A percentile compares a stretch with the other conserved stretches of the same genome.
These are phyloP conservation scores for Drosophila diplacantha DNA, from an alignment of 2,888 invertebrate species.

Conservation along the genomic window DNA sequence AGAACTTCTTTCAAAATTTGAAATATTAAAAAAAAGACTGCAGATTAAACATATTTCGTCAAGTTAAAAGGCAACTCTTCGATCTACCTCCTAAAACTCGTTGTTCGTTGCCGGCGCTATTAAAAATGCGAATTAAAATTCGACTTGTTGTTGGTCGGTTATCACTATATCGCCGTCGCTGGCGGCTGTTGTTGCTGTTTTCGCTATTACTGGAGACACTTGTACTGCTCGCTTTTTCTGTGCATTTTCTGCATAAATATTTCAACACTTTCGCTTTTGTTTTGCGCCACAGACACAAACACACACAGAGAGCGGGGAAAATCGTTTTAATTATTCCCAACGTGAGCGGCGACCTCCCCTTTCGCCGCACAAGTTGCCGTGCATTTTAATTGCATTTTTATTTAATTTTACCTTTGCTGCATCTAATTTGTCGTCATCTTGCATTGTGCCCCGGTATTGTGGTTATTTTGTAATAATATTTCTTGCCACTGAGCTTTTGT, in stretches of 20 bases:
- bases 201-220: slow-evolving; percentile 45
- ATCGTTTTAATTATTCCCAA: slow-evolving; percentile 66
- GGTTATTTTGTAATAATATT: slow-evolving; percentile 60
- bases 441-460: slow-evolving; percentile 38
- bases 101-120: slow-evolving; percentile 32
- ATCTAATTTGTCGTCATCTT: slow-evolving; percentile 66
- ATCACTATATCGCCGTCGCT: slow-evolving; percentile 17
- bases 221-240: slow-evolving; percentile 47
- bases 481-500: slow-evolving; percentile 40
- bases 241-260: slow-evolving; percentile 72
- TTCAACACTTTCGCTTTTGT: slow-evolving; percentile 74
- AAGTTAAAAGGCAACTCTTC: slow-evolving; percentile 10
- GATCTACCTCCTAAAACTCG: slow-evolving; percentile 25
- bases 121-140: slow-evolving; percentile 63
- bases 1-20: too few species aligned
- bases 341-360: slow-evolving; percentile 34
- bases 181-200: slow-evolving; percentile 6
- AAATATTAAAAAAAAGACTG: not conserved
- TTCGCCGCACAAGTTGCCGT: slow-evolving; percentile 43
- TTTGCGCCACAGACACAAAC: slow-evolving; percentile 52
- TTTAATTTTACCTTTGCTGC: slow-evolving; percentile 66
- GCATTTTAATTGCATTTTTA: slow-evolving; percentile 72
- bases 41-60: not conserved
- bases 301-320: slow-evolving; percentile 29
- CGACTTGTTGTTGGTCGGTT: slow-evolving; percentile 32